Base-by-base conservation (phyloP, 2,888 invertebrate genomes). In the Oscheius sp. region DNA sequence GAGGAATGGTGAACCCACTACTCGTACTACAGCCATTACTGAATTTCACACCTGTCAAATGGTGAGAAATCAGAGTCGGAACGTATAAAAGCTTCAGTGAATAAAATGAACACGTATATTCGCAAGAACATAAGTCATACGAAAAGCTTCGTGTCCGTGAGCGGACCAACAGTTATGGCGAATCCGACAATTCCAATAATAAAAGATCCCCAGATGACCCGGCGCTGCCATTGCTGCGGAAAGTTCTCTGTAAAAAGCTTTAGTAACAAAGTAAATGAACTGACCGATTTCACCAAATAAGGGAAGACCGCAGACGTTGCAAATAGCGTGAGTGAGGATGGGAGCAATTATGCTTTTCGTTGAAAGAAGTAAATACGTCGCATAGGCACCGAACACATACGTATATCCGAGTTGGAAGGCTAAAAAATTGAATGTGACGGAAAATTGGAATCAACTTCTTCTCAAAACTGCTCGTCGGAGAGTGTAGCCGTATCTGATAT, bases 331-430 rank as follows among this genome's bases (percentile, higher is more conserved):
- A 32, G 83, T 80, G 37, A 87, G 55, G 50, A 88, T 84, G 11
- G 88, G 84, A n/a, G 86, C 83, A 7, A 86, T 32, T 13, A 84
- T 74, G 70, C 88, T 83, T 10, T 82, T 81, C 51, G 81, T 79
- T 1, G 73, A 77, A n/a, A 80, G 65, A 74, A 86, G 85, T 13
- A 89, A 76, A 57, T 80, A 85, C 1, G 87, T 86, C 10, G 88
- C 86, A 66, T 89, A 89, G 7, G 78, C 81, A 7, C 89, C 89
- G 72, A 89, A 89, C 5, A 86, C 59, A 76, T 89, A 89, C 7
- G 89, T 87, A 78, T 89, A 89, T n/a, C 70, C 70, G 47, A 84
- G 84, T 85, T 89, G 89, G 75, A 89, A 86, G 0, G 72, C 86
- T 87, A 74, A 59, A 84, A 79, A 50, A 11, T 37, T 53, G 11